Percentiles rank a stretch among this genome's conserved stretches.
phyloP scores from a whole-genome alignment of 1,140 invertebrate genomes.

The Aphelenchoides avenae region DNA sequence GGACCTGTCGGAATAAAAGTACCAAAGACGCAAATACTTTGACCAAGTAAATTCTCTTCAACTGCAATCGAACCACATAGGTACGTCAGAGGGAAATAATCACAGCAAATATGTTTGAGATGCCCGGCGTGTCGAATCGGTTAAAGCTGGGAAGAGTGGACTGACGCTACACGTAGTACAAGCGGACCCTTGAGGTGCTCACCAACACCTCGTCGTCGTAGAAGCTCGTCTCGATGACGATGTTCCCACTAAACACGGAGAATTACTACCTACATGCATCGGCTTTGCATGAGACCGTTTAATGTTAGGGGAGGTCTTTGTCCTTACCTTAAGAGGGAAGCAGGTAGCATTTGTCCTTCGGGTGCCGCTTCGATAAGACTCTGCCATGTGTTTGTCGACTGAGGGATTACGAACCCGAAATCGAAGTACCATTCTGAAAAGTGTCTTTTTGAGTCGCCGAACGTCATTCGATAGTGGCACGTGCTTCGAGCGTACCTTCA shows the following conservation, averaged over 20 bases:
- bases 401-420: conserved; percentile 97
- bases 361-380: conserved; percentile 84
- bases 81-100: too few relatives aligned
- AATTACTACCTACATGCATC: conserved; percentile 52
- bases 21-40: too few relatives aligned
- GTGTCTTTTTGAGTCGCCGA: conserved; percentile 11
- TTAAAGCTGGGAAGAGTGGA: too few relatives aligned
- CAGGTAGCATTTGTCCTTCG: conserved; percentile 99
- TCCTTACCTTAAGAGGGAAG: conserved; percentile 68
- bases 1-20: too few relatives aligned
- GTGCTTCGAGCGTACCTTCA: conserved; percentile 62
- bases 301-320: neutral
- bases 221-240: conserved; percentile 97
- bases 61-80: too few relatives aligned
- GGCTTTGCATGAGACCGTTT: neutral
- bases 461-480: neutral
- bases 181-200: conserved; percentile 84
- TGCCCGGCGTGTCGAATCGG: too few relatives aligned
- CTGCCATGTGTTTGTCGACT: conserved; percentile 97
- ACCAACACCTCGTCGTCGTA: conserved; percentile 91
- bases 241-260: conserved; percentile 78
- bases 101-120: too few relatives aligned
- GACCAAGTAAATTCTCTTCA: too few relatives aligned
- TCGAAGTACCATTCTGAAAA: conserved; percentile 97
- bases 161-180: conserved; percentile 97